A percentile compares a stretch with the other conserved stretches of the same genome.
These are phyloP conservation scores for Polia nebulosa DNA, from an alignment of 2,888 invertebrate genomes.

Conservation along the genomic window DNA sequence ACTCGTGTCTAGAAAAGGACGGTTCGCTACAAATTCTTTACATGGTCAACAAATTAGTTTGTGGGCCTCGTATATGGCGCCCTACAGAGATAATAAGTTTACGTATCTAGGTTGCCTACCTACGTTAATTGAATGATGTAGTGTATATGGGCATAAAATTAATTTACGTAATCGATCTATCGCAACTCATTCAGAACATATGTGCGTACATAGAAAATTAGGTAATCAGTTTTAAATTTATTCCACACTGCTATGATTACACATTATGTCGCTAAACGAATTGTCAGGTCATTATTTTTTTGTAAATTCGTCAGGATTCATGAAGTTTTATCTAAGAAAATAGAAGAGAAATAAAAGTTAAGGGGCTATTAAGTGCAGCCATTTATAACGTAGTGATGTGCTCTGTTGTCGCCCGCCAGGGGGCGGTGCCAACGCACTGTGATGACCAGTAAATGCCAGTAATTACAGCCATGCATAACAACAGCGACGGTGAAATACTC, in stretches of 20 bases:
- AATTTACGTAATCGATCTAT: conserved; percentile 43
- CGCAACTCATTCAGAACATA: conserved; percentile 32
- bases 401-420: conserved; percentile 65
- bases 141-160: conserved; percentile 39
- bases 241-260: conserved; percentile 11
- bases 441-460: conserved; percentile 82
- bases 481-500: conserved; percentile 48
- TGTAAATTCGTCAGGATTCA: conserved; percentile 28
- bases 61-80: conserved; percentile 53
- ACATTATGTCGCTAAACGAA: conserved; percentile 4
- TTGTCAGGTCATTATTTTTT: conserved; percentile 20
- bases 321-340: conserved; percentile 19
- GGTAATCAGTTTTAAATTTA: conserved; percentile 44
- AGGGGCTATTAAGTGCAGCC: conserved; percentile 58
- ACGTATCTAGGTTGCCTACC: conserved; percentile 52
- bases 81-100: conserved; percentile 63
- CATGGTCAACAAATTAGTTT: conserved; percentile 57
- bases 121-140: conserved; percentile 47
- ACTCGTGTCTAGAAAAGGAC: conserved; percentile 59
- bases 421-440: conserved; percentile 73
- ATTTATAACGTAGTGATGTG: conserved; percentile 54
- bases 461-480: conserved; percentile 77
- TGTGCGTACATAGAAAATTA: conserved; percentile 30
- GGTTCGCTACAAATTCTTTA: conserved; percentile 63
- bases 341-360: conserved; percentile 23